Conservation (phyloP, 2,113 vertebrate species). For the Brachyistius frenatus region DNA sequence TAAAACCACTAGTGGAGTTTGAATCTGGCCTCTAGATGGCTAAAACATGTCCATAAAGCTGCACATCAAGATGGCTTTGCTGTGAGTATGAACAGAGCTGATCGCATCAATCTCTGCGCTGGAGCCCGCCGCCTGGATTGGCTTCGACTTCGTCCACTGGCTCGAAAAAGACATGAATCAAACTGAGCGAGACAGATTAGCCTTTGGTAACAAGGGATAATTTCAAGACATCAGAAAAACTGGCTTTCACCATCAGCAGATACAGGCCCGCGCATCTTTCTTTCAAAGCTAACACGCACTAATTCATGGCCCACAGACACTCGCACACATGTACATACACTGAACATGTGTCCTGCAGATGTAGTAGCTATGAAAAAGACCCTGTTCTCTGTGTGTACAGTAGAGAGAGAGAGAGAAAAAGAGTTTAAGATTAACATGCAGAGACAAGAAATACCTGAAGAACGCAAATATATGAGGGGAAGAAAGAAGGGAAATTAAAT, state of each 20-base stretch:
- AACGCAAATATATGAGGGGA: slow-evolving; percentile 83
- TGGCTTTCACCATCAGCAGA: slow-evolving; percentile 68
- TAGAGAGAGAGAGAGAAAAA: slow-evolving; percentile 10
- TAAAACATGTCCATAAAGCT: slow-evolving; percentile 50
- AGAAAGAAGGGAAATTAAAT: slow-evolving; percentile 84
- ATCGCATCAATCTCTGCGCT: slow-evolving; percentile 54
- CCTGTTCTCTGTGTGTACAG: slow-evolving; percentile 62
- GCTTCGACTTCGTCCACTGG: slow-evolving; percentile 47
- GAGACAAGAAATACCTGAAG: slow-evolving; percentile 80
- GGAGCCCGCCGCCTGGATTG: slow-evolving; percentile 38
- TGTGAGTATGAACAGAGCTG: slow-evolving; percentile 59
- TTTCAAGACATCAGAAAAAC: slow-evolving; percentile 65
- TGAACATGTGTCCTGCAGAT: slow-evolving; percentile 77
- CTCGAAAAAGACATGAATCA: slow-evolving; percentile 63
- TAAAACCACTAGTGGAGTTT: slow-evolving; percentile 24
- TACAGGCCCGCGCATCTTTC: slow-evolving; percentile 62
- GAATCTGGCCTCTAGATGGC: slow-evolving; percentile 31
- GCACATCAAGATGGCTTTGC: slow-evolving; percentile 50
- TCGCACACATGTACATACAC: slow-evolving; percentile 58
- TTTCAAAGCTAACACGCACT: slow-evolving; percentile 58
- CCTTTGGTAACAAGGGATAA: slow-evolving; percentile 69
- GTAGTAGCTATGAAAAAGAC: slow-evolving; percentile 70
- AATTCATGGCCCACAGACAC: slow-evolving; percentile 57
- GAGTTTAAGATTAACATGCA: slow-evolving; percentile 48
- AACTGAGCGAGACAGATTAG: slow-evolving; percentile 60